Evolutionary conservation across 2,113 vertebrate genomes (phyloP), one percentile per base, ranked within the genome.

Genomic region (Lepisosteus osseus): DNA sequence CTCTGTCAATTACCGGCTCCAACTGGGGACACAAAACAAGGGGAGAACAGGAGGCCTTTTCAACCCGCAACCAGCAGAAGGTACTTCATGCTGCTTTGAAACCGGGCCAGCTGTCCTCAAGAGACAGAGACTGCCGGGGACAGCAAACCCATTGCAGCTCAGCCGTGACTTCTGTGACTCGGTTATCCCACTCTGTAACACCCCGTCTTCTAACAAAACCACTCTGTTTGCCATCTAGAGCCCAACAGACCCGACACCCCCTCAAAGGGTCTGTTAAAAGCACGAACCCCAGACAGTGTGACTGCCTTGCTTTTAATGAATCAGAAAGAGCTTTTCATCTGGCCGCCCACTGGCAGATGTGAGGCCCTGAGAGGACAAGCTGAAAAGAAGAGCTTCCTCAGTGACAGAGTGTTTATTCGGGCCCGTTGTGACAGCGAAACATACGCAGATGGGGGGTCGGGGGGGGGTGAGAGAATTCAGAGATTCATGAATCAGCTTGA

Each of bases 131-230:
- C 57, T 7, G 67, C 43, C 64, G 56, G 4, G 12, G 4, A 71
- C 73, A 76, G 56, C 69, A 69, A 44, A 61, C 68, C 9, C 55
- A 1, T 62, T 40, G 9, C 42, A 64, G 61, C 54, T 47, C 17
- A 42, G 61, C 64, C 9, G 3, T 69, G 56, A 41, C 44, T 0
- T 73, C 75, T 74, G 75, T 59, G 70, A 65, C 45, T 69, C 6
- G 57, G 51, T 14, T 76, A 65, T 51, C 41, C n/a, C 55, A 68
- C 71, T 75, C 76, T 78, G 75, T 78, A 70, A 74, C 54, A 68
- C 4, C 75, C 76, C 79, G 81, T 79, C 71, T 56, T 68, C 77
- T 77, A 85, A 86, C 82, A 86, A 86, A 83, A 74, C 76, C 51
- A 69, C 73, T 75, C 74, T 83, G 80, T 85, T 74, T 2, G 0